Evolutionary conservation across 2,113 vertebrate species (phyloP).

Genomic region (Pedionomus torquatus): DNA sequence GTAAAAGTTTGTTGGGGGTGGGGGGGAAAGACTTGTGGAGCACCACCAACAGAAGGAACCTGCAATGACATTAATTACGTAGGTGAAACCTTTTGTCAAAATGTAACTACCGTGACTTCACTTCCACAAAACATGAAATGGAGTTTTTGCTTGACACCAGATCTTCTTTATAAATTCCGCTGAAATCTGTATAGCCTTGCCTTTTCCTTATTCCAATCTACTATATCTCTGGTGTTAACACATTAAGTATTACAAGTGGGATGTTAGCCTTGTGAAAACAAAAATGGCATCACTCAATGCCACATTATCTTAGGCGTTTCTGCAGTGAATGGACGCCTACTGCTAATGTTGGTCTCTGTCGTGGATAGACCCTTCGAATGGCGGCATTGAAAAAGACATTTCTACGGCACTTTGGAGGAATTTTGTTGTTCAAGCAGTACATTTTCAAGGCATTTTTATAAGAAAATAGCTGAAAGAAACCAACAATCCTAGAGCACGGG

Average conservation of each 20-base stretch:
- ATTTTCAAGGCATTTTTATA: not conserved
- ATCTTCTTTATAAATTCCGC: not conserved
- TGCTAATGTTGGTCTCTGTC: not conserved
- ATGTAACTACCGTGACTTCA: not conserved
- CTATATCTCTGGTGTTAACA: not conserved
- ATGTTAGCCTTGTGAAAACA: not conserved
- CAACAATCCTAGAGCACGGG: not conserved
- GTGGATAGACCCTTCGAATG: not conserved
- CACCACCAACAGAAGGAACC: not conserved
- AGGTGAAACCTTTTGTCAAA: not conserved
- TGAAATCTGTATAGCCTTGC: not conserved
- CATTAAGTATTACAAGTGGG: not conserved
- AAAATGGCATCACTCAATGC: not conserved
- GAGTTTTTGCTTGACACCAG: not conserved
- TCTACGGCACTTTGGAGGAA: not conserved
- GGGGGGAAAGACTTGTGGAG: not conserved
- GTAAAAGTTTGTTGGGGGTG: not conserved
- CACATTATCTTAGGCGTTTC: not conserved
- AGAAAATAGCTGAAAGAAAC: conserved; percentile 1
- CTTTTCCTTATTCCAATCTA: not conserved
- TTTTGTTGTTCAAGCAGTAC: not conserved
- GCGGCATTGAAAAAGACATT: not conserved
- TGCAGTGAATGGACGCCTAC: not conserved
- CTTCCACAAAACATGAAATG: not conserved
- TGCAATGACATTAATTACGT: not conserved